Base-by-base conservation (phyloP, 1,140 invertebrate genomes). In the Calephelis nemesis region DNA sequence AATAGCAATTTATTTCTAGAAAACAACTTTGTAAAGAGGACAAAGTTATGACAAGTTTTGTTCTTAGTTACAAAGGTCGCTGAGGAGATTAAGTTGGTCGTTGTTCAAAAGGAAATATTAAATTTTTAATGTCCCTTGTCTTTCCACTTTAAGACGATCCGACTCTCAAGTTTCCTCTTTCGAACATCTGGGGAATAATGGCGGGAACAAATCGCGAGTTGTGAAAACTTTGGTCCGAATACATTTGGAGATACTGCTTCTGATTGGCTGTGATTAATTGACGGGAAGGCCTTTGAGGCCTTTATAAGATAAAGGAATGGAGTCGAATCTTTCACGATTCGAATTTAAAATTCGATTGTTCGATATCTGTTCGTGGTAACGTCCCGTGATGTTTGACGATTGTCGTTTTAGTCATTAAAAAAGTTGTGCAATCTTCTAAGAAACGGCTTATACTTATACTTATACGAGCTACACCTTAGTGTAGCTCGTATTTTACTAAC, bases 131-230 rank as follows among this genome's bases (percentile, higher is more conserved):
- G 19, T 11, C 54, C 11, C 30, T 58, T 58, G 54, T 58, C 54
- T 58, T 58, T 58, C 15, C 54, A 39, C 54, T 58, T 58, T 58
- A 58, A 58, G 54, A 58, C 54, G 54, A 58, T 58, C 50, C 15
- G 19, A 54, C 10, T 58, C 9, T 12, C 54, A 12, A 39, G 54
- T 58, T 11, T 15, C 15, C 54, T 58, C 30, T 58, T 15, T 58
- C 11, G 54, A 58, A 58, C 15, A 30, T 58, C 1, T 30, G 19
- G 10, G 8, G 19, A 12, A 58, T 19, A 15, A 30, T 58, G 11
- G 0, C 15, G 54, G 11, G 54, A 11, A 60, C 8, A 54, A 54
- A n/a, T 40, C 10, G 54, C 7, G 54, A 60, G 30, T 60, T 2
- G 30, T 19, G 52, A 30, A 58, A 39, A 60, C 30, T 60, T 60